Conservation (phyloP, 2,888 invertebrate genomes). For the Plusia festucae region DNA sequence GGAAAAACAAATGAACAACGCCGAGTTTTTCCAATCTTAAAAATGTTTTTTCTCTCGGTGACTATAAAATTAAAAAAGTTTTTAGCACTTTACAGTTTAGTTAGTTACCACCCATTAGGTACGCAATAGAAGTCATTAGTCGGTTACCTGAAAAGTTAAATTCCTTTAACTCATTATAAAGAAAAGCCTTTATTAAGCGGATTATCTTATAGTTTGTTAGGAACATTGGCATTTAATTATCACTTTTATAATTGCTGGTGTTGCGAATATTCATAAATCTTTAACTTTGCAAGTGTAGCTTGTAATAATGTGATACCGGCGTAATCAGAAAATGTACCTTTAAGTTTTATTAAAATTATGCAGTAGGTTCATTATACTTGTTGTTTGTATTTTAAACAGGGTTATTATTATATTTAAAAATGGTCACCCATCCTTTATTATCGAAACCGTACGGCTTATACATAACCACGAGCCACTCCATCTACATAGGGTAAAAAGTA, state of each 20-base stretch:
- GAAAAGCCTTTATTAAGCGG: conserved; percentile 26
- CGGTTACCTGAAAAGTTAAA: not conserved
- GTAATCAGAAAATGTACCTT: too few relatives aligned
- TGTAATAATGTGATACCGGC: conserved; percentile 11
- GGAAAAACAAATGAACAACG: not conserved
- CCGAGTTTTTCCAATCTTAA: not conserved
- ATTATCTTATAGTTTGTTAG: conserved; percentile 39
- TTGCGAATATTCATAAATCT: conserved; percentile 13
- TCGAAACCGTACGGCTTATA: too few relatives aligned
- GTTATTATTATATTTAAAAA: too few relatives aligned
- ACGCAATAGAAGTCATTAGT: not conserved
- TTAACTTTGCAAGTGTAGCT: too few relatives aligned
- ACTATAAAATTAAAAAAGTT: too few relatives aligned
- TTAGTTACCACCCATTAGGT: not conserved
- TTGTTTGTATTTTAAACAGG: too few relatives aligned
- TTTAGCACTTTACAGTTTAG: not conserved
- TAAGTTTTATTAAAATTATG: too few relatives aligned
- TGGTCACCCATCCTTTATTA: too few relatives aligned
- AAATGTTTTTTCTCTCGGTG: not conserved
- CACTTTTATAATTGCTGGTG: conserved; percentile 31
- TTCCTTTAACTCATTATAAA: conserved; percentile 18
- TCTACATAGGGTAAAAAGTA: too few relatives aligned
- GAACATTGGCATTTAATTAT: conserved; percentile 28
- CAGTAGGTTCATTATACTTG: too few relatives aligned
- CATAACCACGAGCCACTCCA: too few relatives aligned